phyloP scores from a whole-genome alignment of 2,113 vertebrate genomes.

The Chitala chitala region DNA sequence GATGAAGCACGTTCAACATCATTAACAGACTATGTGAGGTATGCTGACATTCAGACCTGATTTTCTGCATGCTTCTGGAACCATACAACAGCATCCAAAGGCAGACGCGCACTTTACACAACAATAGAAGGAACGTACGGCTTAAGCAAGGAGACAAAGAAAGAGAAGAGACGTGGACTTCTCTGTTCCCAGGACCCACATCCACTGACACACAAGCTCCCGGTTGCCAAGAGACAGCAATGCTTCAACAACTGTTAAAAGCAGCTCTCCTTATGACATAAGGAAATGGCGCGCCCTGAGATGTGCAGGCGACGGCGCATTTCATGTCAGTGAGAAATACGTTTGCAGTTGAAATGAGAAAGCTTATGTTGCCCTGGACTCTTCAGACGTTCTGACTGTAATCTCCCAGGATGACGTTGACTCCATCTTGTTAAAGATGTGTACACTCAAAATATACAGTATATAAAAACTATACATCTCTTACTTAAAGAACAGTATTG shows the following conservation, averaged over 20 bases:
- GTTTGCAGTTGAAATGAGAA: neutral
- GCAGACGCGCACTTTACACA: neutral
- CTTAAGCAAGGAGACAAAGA: neutral
- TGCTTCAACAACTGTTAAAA: constrained; percentile 1
- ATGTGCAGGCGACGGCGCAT: neutral
- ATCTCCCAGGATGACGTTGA: neutral
- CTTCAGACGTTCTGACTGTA: neutral
- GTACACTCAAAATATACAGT: no score
- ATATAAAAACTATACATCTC: no score
- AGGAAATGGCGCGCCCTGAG: neutral
- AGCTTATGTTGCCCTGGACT: no score
- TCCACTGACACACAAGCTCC: neutral
- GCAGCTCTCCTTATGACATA: neutral
- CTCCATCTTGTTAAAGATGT: neutral
- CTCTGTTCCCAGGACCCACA: neutral
- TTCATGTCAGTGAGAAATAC: neutral
- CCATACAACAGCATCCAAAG: neutral
- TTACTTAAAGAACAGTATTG: no score
- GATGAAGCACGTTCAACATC: neutral
- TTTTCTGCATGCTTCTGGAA: neutral
- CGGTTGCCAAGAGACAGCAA: neutral
- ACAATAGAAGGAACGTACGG: neutral
- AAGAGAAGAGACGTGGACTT: no score
- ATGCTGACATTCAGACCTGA: neutral
- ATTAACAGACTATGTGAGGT: neutral